Conservation (phyloP, 2,113 vertebrate species). For the Cyprinus carpio region DNA sequence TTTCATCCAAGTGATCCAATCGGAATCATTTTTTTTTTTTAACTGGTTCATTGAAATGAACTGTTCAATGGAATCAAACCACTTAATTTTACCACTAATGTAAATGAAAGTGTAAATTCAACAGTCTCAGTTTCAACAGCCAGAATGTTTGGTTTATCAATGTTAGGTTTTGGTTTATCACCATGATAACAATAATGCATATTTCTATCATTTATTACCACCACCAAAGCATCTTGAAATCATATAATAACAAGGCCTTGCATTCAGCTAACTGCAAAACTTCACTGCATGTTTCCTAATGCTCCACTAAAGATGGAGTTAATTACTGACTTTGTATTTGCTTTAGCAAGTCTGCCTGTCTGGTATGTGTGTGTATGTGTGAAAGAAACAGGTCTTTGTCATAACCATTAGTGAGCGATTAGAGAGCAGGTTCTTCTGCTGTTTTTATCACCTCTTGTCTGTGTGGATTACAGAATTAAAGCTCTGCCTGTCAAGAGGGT, state of each 20-base stretch:
- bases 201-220: background rate
- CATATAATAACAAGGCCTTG: background rate
- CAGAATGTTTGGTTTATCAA: background rate
- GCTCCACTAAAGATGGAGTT: conserved; percentile 59
- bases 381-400: conserved; percentile 65
- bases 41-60: background rate
- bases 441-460: conserved; percentile 65
- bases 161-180: conserved; percentile 19
- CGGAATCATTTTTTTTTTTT: background rate
- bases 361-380: conserved; percentile 46
- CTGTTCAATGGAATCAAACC: background rate
- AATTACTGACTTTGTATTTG: conserved; percentile 54
- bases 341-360: conserved; percentile 49
- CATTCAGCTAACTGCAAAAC: conserved; percentile 1
- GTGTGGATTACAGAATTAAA: conserved; percentile 73
- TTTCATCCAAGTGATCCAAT: background rate
- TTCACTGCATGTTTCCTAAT: conserved; percentile 45
- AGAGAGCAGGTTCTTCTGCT: conserved; percentile 58
- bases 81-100: background rate
- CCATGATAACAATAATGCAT: background rate
- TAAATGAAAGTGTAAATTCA: background rate
- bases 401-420: conserved; percentile 70
- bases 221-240: background rate
- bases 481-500: conserved; percentile 62
- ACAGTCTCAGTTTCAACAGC: background rate